Base-by-base conservation (phyloP, 2,888 invertebrate species). In the Erebia epiphron region DNA sequence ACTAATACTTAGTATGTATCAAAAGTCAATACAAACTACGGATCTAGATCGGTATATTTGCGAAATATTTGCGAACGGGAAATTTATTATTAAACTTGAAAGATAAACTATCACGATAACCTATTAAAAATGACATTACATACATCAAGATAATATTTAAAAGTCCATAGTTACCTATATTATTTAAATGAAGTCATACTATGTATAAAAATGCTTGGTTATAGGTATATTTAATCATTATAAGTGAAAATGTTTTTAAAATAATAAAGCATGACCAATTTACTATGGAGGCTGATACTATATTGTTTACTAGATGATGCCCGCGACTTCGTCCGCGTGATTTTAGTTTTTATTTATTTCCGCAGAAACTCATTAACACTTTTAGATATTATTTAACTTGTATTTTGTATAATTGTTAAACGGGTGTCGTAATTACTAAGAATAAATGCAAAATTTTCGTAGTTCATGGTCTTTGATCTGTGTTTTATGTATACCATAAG, bases 101-200 rank as follows among this genome's bases (percentile, higher is more conserved):
- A 14, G 18, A 62, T 62, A 49, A 62, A 21, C 62, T 49, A 14
- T 7, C 62, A 46, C 18, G 62, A 62, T 62, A 62, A 62, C 62
- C 62, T 14, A 62, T 13, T 62, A 49, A 60, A 49, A 18, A 11
- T 16, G 7, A 21, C 61, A 3, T 16, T 11, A 21, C 18, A 49
- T 26, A 14, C 11, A 2, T 21, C 21, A 14, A 62, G 4, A 62
- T 18, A 54, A 9, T 18, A 18, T 18, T 18, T 52, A 16, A 16
- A 52, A 16, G 9, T 16, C 16, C 18, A 52, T n/a, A n/a, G n/a
- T 54, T 18, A 54, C 50, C 50, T 54, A 18, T 18, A 16, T 18
- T 18, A 10, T 10, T 10, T 54, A 52, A 16, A 9, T 52, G 16
- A 16, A n/a, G 26, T 26, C 26, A 16, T 52, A n/a, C 14, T 50